Evolutionary conservation across 2,797 vertebrate species (phyloP), one percentile per base, ranked within the genome.

Genomic region (Brotula barbata): DNA sequence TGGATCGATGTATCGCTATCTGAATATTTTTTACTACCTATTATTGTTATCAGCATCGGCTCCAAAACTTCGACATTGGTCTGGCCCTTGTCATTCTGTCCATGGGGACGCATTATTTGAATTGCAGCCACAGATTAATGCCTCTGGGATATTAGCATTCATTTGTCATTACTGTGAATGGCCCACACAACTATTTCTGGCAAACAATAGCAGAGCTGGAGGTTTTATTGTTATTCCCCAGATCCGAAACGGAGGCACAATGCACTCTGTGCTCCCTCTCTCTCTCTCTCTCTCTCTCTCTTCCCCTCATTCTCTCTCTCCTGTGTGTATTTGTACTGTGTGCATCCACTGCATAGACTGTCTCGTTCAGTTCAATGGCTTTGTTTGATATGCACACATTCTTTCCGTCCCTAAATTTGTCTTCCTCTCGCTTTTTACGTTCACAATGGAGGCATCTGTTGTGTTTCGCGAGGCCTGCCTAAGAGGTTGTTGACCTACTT

Each of bases 121-220:
- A n/a, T n/a, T n/a, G n/a, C n/a, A n/a, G n/a, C n/a, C n/a, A n/a
- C n/a, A n/a, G n/a, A n/a, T n/a, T n/a, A n/a, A n/a, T n/a, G n/a
- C n/a, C n/a, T n/a, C n/a, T n/a, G n/a, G n/a, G n/a, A 75, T 78
- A 78, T 85, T 79, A 80, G 74, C 64, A 71, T 85, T 84, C 73
- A 69, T 55, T 65, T 74, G 61, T 79, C 83, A 77, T 78, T 81
- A 68, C 75, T 48, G 66, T n/a, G 54, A 49, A 52, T 21, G 10
- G 58, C 66, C 65, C 67, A 57, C 50, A 25, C 55, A 63, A 85
- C 81, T 89, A 87, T 87, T 89, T 87, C 77, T 86, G 82, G 83
- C 71, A 81, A 64, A 59, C 25, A 74, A 77, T 75, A 65, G 70
- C 62, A 68, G 74, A 71, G 79, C 75, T 57, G 54, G 61, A 62